Evolutionary conservation across 2,888 invertebrate species (phyloP), one percentile per base, ranked within the genome.

Genomic region (Amiota mariae): DNA sequence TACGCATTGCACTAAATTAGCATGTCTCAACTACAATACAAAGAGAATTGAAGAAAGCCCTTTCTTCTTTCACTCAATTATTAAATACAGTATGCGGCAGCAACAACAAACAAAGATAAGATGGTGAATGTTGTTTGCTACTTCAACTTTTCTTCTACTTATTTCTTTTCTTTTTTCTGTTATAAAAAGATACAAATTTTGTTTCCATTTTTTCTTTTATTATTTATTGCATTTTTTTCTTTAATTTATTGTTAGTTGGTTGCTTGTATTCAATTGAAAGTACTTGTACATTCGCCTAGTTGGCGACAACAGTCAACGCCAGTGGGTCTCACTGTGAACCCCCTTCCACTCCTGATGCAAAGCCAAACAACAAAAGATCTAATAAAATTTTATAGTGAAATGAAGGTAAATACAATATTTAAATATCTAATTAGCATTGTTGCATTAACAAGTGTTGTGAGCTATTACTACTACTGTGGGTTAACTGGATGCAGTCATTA

Each of bases 1-100:
- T 13, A 63, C 24, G 67, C 67, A 63, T 63, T 63, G 10, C 8
- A n/a, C 20, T 36, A 68, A 68, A 68, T 68, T 68, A 68, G 67
- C 67, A 68, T 68, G 67, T 54, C 24, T 24, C 24, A 24, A 24
- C 2, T 3, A 24, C 24, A 24, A 3, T 24, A 24, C 24, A 24
- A 13, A 51, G 20, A 12, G 18, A 20, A 18, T 20, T 63, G n/a
- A 36, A 0, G 36, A 4, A 36, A 36, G 6, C 36, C 36, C 36
- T 36, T 36, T 36, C 36, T 63, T 63, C 63, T 18, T 59, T 59
- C n/a, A 24, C 20, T 66, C 47, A 18, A 18, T 49, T 9, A 11
- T n/a, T 11, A 36, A 2, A 11, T 13, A 15, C n/a, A 18, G 18
- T 66, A 20, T 51, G 11, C 24, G 47, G 47, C 48, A 15, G 48